phyloP scores from a whole-genome alignment of 2,888 invertebrate species.

The Deilephila porcellus region DNA sequence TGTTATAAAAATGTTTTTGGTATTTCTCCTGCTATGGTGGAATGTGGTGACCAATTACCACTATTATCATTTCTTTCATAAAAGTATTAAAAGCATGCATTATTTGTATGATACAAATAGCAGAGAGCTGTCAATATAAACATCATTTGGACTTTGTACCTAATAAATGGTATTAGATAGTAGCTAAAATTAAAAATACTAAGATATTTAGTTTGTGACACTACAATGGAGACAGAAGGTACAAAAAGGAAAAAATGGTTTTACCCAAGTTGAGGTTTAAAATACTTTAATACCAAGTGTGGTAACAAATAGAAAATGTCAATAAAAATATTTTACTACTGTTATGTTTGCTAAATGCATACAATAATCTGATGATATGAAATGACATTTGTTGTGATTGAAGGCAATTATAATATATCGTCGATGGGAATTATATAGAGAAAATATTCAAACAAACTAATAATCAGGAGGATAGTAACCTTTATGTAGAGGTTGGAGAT shows the following conservation, averaged over 20 bases:
- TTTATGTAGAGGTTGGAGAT: slow-evolving; percentile 94
- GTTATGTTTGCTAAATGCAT: slow-evolving; percentile 13
- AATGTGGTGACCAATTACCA: neutral
- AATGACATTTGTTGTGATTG: neutral
- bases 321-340: neutral
- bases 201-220: slow-evolving; percentile 31
- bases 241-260: neutral
- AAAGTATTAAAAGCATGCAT: slow-evolving; percentile 13
- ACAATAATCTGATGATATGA: slow-evolving; percentile 31
- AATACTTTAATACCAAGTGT: neutral
- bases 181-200: slow-evolving; percentile 29
- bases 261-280: neutral
- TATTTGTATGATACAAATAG: slow-evolving; percentile 9
- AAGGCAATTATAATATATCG: neutral
- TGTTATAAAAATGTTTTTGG: no score
- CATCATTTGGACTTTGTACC: slow-evolving; percentile 24
- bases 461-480: slow-evolving; percentile 78
- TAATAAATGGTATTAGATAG: slow-evolving; percentile 19
- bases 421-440: neutral
- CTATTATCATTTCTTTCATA: neutral
- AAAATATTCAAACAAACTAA: slow-evolving; percentile 47
- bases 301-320: neutral
- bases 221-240: no score
- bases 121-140: slow-evolving; percentile 17
- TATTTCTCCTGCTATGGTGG: no score